A percentile compares a stretch with the other conserved stretches of the same genome.
phyloP scores from a whole-genome alignment of 2,797 vertebrate genomes.

The Phoeniculus purpureus region DNA sequence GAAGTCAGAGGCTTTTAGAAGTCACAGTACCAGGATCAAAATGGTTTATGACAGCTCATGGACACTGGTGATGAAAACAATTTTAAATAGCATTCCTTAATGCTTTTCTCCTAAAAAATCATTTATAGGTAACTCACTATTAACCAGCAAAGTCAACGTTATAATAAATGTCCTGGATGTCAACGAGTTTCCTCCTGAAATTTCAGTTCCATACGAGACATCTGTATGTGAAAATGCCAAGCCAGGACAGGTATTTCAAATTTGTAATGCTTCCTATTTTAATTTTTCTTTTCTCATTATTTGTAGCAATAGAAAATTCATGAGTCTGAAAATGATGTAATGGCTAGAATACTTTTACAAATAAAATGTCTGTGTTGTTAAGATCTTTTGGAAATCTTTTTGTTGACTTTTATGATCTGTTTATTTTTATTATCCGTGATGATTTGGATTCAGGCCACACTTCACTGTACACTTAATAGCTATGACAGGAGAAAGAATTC shows the following conservation, averaged over 20 bases:
- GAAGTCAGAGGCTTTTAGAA: neutral
- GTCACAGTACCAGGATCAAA: neutral
- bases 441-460: neutral
- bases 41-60: neutral
- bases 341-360: neutral
- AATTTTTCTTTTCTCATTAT: neutral
- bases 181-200: conserved; percentile 98
- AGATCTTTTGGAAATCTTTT: neutral
- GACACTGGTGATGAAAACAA: neutral
- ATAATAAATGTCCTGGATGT: conserved; percentile 94
- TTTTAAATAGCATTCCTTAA: neutral
- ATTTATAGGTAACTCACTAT: conserved; percentile 88
- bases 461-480: neutral
- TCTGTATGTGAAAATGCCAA: conserved; percentile 95
- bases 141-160: conserved; percentile 92
- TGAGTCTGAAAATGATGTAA: neutral
- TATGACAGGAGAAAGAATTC: neutral
- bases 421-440: neutral
- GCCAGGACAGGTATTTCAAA: conserved; percentile 88
- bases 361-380: neutral
- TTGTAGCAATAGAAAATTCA: neutral
- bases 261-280: neutral
- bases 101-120: conserved; percentile 40
- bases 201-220: conserved; percentile 91
- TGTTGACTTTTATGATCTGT: neutral